These are phyloP conservation scores for Aldrovandia affinis DNA, from an alignment of 2,797 vertebrate species.

Conservation along the genomic window DNA sequence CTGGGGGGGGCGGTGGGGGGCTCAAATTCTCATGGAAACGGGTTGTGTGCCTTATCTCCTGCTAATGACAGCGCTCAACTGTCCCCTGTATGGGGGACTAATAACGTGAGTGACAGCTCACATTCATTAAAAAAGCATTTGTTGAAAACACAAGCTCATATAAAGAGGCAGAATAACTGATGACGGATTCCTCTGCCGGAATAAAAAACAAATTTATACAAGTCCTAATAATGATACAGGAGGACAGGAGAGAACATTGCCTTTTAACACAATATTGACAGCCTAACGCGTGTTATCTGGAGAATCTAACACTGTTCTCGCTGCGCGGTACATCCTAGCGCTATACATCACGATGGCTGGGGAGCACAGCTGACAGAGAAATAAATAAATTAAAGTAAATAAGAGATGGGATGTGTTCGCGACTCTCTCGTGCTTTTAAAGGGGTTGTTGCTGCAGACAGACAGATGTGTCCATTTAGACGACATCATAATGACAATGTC, in stretches of 20 bases:
- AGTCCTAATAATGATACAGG: constrained; percentile 40
- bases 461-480: constrained; percentile 72
- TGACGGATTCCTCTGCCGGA: constrained; percentile 15
- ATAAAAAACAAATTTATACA: constrained; percentile 45
- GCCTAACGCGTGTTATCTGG: constrained; percentile 48
- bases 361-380: constrained; percentile 21
- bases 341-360: constrained; percentile 44
- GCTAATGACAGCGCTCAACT: constrained; percentile 79
- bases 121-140: constrained; percentile 48
- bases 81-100: constrained; percentile 60
- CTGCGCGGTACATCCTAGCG: constrained; percentile 24
- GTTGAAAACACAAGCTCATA: constrained; percentile 24
- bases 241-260: constrained; percentile 42
- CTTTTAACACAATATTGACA: constrained; percentile 50
- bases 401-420: constrained; percentile 44
- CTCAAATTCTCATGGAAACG: constrained; percentile 79
- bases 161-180: constrained; percentile 39
- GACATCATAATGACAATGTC: constrained; percentile 64
- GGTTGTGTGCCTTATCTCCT: constrained; percentile 76
- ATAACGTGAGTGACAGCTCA: constrained; percentile 54
- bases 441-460: constrained; percentile 56
- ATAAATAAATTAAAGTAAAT: constrained; percentile 49
- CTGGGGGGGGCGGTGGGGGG: constrained; percentile 36
- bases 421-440: constrained; percentile 54
- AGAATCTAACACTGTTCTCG: constrained; percentile 36